A percentile compares a stretch with the other conserved stretches of the same genome.
phyloP scores from a whole-genome alignment of 37 sponge, comb jelly and placozoan genomes.

The Tethya wilhelma region DNA sequence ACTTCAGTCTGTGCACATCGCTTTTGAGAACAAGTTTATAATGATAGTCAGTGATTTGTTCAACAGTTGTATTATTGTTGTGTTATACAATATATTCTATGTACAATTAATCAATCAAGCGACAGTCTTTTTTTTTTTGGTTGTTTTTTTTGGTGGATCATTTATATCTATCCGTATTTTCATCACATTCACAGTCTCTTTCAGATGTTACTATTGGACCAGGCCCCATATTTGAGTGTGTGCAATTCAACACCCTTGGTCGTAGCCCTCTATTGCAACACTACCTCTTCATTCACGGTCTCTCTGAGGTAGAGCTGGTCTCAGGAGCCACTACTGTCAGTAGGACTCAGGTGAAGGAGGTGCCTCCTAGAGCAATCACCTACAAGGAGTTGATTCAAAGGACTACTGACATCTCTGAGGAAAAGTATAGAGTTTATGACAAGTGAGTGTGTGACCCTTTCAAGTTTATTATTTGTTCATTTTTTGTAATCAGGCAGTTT shows the following conservation, averaged over 20 bases:
- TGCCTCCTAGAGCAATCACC: slow-evolving; percentile 19
- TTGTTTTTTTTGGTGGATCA: too few species aligned
- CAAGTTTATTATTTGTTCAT: not conserved
- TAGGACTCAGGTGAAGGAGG: slow-evolving; percentile 57
- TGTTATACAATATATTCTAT: too few species aligned
- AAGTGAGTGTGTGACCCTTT: too few species aligned
- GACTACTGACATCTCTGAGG: not conserved
- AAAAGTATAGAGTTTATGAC: slow-evolving; percentile 26
- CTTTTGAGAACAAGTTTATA: too few species aligned
- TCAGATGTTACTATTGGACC: slow-evolving; percentile 34
- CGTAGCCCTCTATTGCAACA: slow-evolving; percentile 84
- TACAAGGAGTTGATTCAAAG: slow-evolving; percentile 22
- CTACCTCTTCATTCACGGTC: slow-evolving; percentile 52
- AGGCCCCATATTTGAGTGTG: slow-evolving; percentile 75
- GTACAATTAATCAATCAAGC: too few species aligned
- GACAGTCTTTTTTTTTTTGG: too few species aligned
- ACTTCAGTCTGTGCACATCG: too few species aligned
- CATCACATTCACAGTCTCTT: too few species aligned
- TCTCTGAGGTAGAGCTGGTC: slow-evolving; percentile 14
- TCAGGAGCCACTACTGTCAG: slow-evolving; percentile 21
- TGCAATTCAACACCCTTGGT: slow-evolving; percentile 62
- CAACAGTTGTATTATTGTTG: too few species aligned
- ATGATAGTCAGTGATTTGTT: too few species aligned
- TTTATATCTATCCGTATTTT: too few species aligned
- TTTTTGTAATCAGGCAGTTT: not conserved